A percentile compares a stretch with the other conserved stretches of the same genome.
These are phyloP conservation scores for Erebia ligea DNA, from an alignment of 2,888 invertebrate genomes.

Conservation along the genomic window DNA sequence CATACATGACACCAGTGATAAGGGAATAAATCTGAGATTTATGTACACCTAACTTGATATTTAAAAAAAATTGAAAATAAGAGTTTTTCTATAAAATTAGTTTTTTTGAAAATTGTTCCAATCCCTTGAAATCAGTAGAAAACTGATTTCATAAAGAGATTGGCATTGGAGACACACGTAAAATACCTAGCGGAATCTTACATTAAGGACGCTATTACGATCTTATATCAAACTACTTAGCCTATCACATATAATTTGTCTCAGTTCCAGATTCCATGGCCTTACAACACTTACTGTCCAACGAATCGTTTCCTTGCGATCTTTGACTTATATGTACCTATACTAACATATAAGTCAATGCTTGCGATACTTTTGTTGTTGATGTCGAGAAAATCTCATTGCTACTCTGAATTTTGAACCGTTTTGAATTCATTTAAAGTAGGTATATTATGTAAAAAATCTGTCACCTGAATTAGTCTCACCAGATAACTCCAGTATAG, in stretches of 20 bases:
- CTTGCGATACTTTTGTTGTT: not conserved
- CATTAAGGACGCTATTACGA: too few species aligned
- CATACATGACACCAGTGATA: slow-evolving; percentile 57
- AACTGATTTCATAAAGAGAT: too few species aligned
- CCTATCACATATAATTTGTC: too few species aligned
- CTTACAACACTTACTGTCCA: too few species aligned
- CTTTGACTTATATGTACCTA: too few species aligned
- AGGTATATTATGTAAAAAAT: slow-evolving; percentile 9
- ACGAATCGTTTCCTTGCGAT: too few species aligned
- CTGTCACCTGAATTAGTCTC: slow-evolving; percentile 28
- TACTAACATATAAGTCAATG: too few species aligned
- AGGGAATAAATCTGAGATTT: slow-evolving; percentile 29
- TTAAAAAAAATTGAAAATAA: not conserved
- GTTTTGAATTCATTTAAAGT: not conserved
- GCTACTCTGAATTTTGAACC: not conserved
- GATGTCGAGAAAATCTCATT: not conserved
- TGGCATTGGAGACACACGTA: too few species aligned
- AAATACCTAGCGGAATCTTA: too few species aligned
- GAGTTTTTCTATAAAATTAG: not conserved
- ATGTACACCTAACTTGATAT: not conserved
- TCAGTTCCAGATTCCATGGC: too few species aligned
- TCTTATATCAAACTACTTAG: too few species aligned
- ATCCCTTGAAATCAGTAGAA: too few species aligned
- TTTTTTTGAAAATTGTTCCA: not conserved
- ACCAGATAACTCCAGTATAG: slow-evolving; percentile 19